Percentiles rank a stretch among this genome's conserved stretches.
Conservation (phyloP, 1,140 invertebrate species). For the Liolophura sinensis region DNA sequence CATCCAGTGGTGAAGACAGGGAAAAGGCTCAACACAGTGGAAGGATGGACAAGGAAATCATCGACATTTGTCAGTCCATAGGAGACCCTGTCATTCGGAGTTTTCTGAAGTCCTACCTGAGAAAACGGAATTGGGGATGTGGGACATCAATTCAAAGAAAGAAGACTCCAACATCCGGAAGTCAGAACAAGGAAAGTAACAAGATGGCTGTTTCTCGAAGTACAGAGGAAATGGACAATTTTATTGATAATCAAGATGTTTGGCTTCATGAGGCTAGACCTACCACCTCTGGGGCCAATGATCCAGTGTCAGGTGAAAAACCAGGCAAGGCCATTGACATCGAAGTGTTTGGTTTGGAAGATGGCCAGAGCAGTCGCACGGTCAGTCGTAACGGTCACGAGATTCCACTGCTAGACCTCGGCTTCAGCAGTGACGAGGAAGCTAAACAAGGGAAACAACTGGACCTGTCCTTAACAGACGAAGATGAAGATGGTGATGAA, state of each 20-base stretch:
- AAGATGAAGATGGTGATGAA: slow-evolving; percentile 7
- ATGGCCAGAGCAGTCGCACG: slow-evolving; percentile 19
- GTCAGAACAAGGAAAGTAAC: too few species aligned
- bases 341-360: slow-evolving; percentile 37
- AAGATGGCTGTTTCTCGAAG: too few species aligned
- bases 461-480: not conserved
- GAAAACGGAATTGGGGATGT: slow-evolving; percentile 6
- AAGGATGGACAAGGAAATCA: slow-evolving; percentile 20
- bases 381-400: slow-evolving; percentile 10
- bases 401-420: slow-evolving; percentile 34
- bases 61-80: slow-evolving; percentile 32
- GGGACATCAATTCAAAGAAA: too few species aligned
- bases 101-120: slow-evolving; percentile 31
- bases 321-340: slow-evolving; percentile 29
- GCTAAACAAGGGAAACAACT: too few species aligned
- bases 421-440: slow-evolving; percentile 32
- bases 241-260: too few species aligned
- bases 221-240: too few species aligned
- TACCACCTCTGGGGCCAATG: too few species aligned
- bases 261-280: too few species aligned
- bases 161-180: too few species aligned
- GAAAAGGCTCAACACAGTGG: not conserved
- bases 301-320: not conserved
- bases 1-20: slow-evolving; percentile 23
- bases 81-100: slow-evolving; percentile 32